Conservation (phyloP, 2,888 invertebrate species). For the Pseudoips prasinana region DNA sequence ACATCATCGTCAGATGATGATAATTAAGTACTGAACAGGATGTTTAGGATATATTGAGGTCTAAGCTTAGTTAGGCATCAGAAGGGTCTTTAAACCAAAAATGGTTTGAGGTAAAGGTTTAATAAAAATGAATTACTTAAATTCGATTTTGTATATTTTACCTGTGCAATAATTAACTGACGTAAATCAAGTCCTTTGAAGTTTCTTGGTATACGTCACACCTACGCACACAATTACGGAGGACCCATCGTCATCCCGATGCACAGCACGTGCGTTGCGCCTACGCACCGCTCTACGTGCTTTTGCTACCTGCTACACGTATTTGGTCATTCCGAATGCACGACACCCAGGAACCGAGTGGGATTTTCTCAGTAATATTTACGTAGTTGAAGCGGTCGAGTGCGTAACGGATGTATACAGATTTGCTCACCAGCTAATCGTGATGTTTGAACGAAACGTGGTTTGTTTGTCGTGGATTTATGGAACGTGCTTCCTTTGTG, state of each 20-base stretch:
- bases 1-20: too few relatives aligned
- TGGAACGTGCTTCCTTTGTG: slow-evolving; percentile 14
- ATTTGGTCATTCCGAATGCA: slow-evolving; percentile 27
- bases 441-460: slow-evolving; percentile 28
- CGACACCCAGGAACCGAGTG: slow-evolving; percentile 43
- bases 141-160: too few relatives aligned
- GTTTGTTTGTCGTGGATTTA: slow-evolving; percentile 18
- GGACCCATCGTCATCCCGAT: slow-evolving; percentile 49
- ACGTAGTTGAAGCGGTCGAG: slow-evolving; percentile 27
- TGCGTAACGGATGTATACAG: slow-evolving; percentile 33
- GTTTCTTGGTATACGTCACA: slow-evolving; percentile 51
- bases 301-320: slow-evolving; percentile 32
- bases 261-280: slow-evolving; percentile 55
- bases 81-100: too few relatives aligned
- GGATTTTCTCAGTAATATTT: slow-evolving; percentile 55
- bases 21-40: too few relatives aligned
- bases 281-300: slow-evolving; percentile 46
- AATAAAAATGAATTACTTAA: too few relatives aligned
- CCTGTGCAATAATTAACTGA: too few relatives aligned
- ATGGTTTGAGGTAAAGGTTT: too few relatives aligned
- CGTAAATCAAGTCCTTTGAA: slow-evolving; percentile 24
- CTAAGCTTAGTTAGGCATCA: too few relatives aligned
- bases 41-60: too few relatives aligned
- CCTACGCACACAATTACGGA: slow-evolving; percentile 47
- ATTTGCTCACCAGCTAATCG: slow-evolving; percentile 40